Base-by-base conservation (phyloP, 2,113 vertebrate species). In the Nothocercus julius region DNA sequence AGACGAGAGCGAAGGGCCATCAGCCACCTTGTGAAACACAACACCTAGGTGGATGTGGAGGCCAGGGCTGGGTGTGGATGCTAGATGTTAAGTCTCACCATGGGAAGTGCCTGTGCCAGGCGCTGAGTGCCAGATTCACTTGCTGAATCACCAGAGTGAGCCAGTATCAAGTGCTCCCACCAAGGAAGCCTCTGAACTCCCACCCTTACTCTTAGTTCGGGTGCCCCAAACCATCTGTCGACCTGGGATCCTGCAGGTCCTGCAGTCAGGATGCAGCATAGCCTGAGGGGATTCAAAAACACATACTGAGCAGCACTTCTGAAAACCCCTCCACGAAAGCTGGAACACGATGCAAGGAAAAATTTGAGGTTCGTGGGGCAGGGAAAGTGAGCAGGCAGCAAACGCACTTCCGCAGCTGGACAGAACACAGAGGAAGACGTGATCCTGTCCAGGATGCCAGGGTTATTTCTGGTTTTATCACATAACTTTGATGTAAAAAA, bases 381-480 rank as follows among this genome's bases (percentile, higher is more conserved):
- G 66, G 44, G 32, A 58, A 85, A 53, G 40, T 34, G 61, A 1
- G 4, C 16, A 19, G 2, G 4, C 2, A 3, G 28, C 28, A 2
- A 9, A 74, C 12, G 7, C 2, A 14, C 22, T 56, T 84, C 42
- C 17, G 69, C 47, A 87, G 62, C 58, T 75, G 56, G 28, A 38
- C 16, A 38, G 18, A 85, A 10, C 40, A 87, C 7, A 67, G 64
- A 53, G 17, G 32, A 84, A 45, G 38, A 56, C 21, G 21, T 49
- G 14, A 77, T 16, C 21, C 4, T 7, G 25, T 13, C 47, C 3
- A 2, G 51, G 44, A 27, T 82, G 67, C 84, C 24, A 75, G 51
- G 32, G 73, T 49, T 81, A 34, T 21, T 92, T 72, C 69, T 79
- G 21, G 28, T 82, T 89, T 89, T 89, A 87, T 82, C 74, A 66